phyloP scores from a whole-genome alignment of 2,113 vertebrate species.

The Girardinichthys multiradiatus region DNA sequence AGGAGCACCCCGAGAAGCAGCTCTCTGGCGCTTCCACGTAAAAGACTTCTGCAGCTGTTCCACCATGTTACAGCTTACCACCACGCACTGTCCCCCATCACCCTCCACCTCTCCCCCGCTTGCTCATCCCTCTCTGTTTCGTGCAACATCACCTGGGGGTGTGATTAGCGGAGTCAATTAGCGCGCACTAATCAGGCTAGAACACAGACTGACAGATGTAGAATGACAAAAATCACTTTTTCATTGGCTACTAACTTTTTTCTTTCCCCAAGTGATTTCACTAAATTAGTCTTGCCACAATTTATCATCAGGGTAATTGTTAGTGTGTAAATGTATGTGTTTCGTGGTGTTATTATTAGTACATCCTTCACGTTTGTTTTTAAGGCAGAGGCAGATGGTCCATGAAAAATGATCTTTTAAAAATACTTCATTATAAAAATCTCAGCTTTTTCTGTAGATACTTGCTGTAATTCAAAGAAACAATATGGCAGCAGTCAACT shows the following conservation, averaged over 20 bases:
- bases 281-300: slow-evolving; percentile 60
- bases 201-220: slow-evolving; percentile 74
- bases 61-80: slow-evolving; percentile 58
- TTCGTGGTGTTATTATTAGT: not conserved
- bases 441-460: not conserved
- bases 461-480: not conserved
- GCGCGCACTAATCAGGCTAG: slow-evolving; percentile 68
- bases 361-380: not conserved
- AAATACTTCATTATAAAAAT: not conserved
- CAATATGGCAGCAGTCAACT: not conserved
- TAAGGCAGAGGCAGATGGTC: not conserved
- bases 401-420: not conserved
- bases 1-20: slow-evolving; percentile 40
- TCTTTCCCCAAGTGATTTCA: slow-evolving; percentile 57
- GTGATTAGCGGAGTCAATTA: slow-evolving; percentile 78
- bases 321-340: slow-evolving; percentile 31
- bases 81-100: slow-evolving; percentile 44
- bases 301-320: slow-evolving; percentile 59
- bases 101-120: slow-evolving; percentile 36
- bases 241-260: slow-evolving; percentile 47
- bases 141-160: slow-evolving; percentile 66
- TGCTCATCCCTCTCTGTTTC: slow-evolving; percentile 22
- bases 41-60: slow-evolving; percentile 73
- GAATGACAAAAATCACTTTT: slow-evolving; percentile 63
- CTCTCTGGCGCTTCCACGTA: slow-evolving; percentile 58